Evolutionary conservation across 1,140 invertebrate species (phyloP).

Genomic region (Maniola jurtina): DNA sequence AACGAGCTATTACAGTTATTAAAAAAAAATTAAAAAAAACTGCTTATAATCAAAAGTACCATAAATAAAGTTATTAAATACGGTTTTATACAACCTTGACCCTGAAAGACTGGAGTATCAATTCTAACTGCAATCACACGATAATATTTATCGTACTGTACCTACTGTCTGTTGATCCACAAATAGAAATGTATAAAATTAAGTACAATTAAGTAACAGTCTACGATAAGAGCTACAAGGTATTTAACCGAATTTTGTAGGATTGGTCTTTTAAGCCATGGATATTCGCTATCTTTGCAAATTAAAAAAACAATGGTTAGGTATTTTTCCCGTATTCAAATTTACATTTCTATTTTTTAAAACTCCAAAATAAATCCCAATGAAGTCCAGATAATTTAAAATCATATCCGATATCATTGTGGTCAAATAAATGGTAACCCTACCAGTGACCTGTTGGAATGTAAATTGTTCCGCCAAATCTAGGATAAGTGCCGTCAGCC

Average conservation of each 20-base stretch:
- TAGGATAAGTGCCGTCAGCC: conserved; percentile 2
- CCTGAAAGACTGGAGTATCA: not conserved
- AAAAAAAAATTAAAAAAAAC: too few species aligned
- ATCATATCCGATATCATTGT: too few species aligned
- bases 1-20: too few species aligned
- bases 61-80: not conserved
- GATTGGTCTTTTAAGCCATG: not conserved
- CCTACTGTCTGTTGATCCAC: not conserved
- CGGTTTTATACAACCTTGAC: not conserved
- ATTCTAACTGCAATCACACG: not conserved
- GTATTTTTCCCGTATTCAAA: not conserved
- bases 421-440: not conserved
- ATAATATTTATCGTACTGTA: not conserved
- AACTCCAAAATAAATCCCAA: too few species aligned
- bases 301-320: not conserved
- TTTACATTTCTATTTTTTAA: too few species aligned
- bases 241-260: not conserved
- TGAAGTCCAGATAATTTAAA: too few species aligned
- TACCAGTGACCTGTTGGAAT: conserved; percentile 17
- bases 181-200: conserved; percentile 10
- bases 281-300: not conserved
- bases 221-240: not conserved
- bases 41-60: too few species aligned
- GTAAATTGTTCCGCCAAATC: conserved; percentile 17
- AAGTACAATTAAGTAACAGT: not conserved